These are phyloP conservation scores for Odocoileus virginianus DNA, from an alignment of 2,113 vertebrate genomes.

Conservation along the genomic window DNA sequence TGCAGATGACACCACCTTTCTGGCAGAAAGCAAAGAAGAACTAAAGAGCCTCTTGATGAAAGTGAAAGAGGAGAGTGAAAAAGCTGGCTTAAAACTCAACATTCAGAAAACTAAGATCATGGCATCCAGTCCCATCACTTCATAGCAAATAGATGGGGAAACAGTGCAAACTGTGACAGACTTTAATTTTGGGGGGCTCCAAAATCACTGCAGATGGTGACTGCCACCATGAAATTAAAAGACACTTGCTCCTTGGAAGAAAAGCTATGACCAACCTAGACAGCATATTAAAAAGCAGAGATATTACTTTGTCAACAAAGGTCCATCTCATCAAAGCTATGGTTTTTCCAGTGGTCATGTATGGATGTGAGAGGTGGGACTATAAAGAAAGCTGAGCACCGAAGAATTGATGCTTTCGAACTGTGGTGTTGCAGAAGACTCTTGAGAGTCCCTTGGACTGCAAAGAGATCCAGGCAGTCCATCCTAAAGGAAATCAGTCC, in stretches of 20 bases:
- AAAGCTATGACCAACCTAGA: background rate
- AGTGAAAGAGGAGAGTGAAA: background rate
- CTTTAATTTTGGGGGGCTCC: background rate
- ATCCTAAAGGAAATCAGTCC: background rate
- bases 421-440: background rate
- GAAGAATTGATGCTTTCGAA: background rate
- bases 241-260: background rate
- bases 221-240: background rate
- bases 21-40: background rate
- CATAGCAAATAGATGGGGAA: background rate
- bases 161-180: background rate
- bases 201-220: background rate
- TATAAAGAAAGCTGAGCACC: fast-evolving
- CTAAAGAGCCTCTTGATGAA: background rate
- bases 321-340: background rate
- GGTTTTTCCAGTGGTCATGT: background rate
- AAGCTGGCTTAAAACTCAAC: background rate
- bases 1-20: background rate
- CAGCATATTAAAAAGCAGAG: background rate
- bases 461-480: background rate
- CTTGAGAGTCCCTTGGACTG: background rate
- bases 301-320: background rate
- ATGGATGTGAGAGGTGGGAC: background rate
- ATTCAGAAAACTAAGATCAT: background rate
- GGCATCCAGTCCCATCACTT: background rate